Evolutionary conservation across 1,140 invertebrate genomes (phyloP).

Genomic region (Danaus melanippus): DNA sequence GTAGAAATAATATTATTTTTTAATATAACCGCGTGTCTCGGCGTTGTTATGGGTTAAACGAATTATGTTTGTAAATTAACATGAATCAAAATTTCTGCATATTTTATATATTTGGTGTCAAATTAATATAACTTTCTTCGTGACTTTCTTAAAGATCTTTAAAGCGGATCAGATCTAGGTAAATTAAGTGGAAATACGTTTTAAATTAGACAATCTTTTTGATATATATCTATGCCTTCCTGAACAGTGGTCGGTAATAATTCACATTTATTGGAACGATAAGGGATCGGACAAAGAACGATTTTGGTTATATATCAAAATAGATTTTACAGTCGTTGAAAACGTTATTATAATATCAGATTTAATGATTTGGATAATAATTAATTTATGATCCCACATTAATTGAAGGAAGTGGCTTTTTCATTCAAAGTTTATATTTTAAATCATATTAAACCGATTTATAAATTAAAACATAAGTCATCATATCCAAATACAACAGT

Average conservation of each 20-base stretch:
- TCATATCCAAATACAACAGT: no score
- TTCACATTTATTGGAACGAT: constrained; percentile 54
- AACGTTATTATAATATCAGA: constrained; percentile 15
- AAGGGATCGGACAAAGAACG: constrained; percentile 46
- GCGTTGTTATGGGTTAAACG: no score
- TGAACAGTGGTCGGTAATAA: constrained; percentile 43
- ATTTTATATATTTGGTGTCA: no score
- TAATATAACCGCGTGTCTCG: no score
- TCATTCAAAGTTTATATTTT: no score
- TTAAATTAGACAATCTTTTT: constrained; percentile 57
- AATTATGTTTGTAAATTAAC: no score
- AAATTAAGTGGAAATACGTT: constrained; percentile 25
- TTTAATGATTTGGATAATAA: constrained; percentile 21
- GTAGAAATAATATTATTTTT: no score
- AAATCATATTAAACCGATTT: neutral
- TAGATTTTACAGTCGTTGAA: constrained; percentile 14
- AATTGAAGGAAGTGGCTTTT: no score
- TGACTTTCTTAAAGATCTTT: no score
- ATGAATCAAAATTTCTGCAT: no score
- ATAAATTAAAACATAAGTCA: no score
- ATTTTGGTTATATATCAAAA: constrained; percentile 42
- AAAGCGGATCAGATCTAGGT: constrained; percentile 1
- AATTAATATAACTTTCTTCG: no score
- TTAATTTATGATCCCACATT: constrained; percentile 20
- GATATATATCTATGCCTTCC: constrained; percentile 36